Base-by-base conservation (phyloP, 2,888 invertebrate species). In the Amphipoea lucens region DNA sequence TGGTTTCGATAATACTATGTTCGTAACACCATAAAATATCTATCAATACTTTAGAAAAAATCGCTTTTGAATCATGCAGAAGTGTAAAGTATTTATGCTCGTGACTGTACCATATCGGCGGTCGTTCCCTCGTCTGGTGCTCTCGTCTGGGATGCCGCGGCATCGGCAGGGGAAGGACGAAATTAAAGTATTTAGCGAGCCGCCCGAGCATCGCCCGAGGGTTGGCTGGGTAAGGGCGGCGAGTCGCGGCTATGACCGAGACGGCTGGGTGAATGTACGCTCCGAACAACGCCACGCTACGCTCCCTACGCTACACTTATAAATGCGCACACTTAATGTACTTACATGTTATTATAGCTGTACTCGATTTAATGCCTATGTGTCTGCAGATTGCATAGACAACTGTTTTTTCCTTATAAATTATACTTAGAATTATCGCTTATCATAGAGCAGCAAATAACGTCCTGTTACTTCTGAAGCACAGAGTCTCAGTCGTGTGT, bases 181-280 rank as follows among this genome's bases (percentile, higher is more conserved):
- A 92, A 93, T 93, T 90, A 89, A 91, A 90, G 89, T 92, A 92
- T 93, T 91, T 93, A 93, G 91, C 90, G 91, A 89, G 88, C 89
- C 86, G 78, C 82, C 71, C 36, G 90, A 91, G 92, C 92, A 92
- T 91, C 86, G 78, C 82, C 71, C 36, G 90, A 91, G 92, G 92
- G 92, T 91, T 91, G 90, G 87, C 90, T 83, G 92, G 91, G 92
- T 89, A 91, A 92, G 92, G 92, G 92, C 91, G 91, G 88, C 84
- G 82, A 87, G 87, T 74, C 83, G 90, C 82, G 89, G 74, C 90
- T 88, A 76, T 87, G 91, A 88, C 90, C 90, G 88, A 89, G 89
- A 86, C 89, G 83, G 83, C 87, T 90, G 90, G 92, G 92, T 92
- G 90, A 92, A 92, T 87, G 92, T 85, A 92, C 90, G 87, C 91